A percentile compares a stretch with the other conserved stretches of the same genome.
Conservation (phyloP, 2,797 vertebrate genomes). For the Oryzias dopingdopingensis region DNA sequence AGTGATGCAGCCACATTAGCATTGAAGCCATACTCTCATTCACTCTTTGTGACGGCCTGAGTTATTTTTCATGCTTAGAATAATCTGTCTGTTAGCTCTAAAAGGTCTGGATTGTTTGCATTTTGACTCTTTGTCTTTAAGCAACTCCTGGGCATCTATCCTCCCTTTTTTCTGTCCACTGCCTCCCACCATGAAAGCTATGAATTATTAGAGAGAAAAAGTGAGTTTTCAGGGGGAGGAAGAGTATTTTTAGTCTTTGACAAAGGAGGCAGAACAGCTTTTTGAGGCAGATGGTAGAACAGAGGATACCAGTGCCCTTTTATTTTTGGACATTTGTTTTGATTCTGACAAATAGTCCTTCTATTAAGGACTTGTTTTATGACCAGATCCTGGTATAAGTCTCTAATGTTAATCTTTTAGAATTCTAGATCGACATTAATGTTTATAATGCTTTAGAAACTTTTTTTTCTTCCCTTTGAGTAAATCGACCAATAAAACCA, state of each 20-base stretch:
- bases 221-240: constrained; percentile 33
- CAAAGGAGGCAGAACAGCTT: constrained; percentile 19
- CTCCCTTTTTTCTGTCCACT: constrained; percentile 21
- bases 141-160: constrained; percentile 37
- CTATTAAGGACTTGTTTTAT: too few species aligned
- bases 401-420: too few species aligned
- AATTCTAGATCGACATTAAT: too few species aligned
- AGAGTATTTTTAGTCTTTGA: constrained; percentile 49
- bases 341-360: too few species aligned
- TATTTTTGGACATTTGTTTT: too few species aligned
- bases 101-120: constrained; percentile 35
- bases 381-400: too few species aligned
- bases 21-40: constrained; percentile 18
- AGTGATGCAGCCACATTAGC: neutral
- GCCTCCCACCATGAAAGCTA: constrained; percentile 29
- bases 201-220: constrained; percentile 57
- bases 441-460: too few species aligned
- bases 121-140: constrained; percentile 31
- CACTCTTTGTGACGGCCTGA: constrained; percentile 16
- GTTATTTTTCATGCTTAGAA: constrained; percentile 46
- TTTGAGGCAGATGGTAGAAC: constrained; percentile 12
- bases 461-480: neutral
- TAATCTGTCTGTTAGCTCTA: constrained; percentile 56
- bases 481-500: neutral
- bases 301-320: neutral